Evolutionary conservation across 2,797 vertebrate genomes (phyloP), one percentile per base, ranked within the genome.

Genomic region (Protonibea diacanthus): DNA sequence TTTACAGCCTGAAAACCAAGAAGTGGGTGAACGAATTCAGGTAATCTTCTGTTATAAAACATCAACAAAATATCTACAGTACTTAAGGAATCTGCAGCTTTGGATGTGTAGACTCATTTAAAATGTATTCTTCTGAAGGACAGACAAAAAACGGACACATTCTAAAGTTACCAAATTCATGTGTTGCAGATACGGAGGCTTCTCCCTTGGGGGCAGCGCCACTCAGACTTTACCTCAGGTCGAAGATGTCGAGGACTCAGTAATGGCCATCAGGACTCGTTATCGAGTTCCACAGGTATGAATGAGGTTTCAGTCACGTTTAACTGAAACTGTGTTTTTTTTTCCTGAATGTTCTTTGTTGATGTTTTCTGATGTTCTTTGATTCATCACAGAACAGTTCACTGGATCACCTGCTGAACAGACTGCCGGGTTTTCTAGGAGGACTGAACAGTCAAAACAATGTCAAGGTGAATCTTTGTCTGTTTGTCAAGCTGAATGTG

Each of bases 11-110:
- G 53, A 97, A 95, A 90, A 96, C 92, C 23, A 97, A 98, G 94
- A 97, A 97, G 84, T 97, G 96, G 95, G 96, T 98, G 76, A 96
- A 98, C 1, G 97, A 98, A 85, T 95, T 97, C 92, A 96, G 97
- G 97, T 98, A 84, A 95, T 94, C 13, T 58, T 5, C 15, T 27
- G 27, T 1, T 45, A 7, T 13, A 12, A 55, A 58, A 52, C 10
- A 60, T 47, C 0, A 6, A 2, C 21, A 20, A 74, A 44, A 17
- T 38, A 20, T 58, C 20, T 42, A 8, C 20, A 17, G 13, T 18
- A 13, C 6, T 40, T n/a, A 18, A 2, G 47, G 14, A 29, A 23
- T 13, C 4, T 7, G 14, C 48, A 20, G 5, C 67, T 62, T 69
- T 11, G 56, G 38, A 23, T 2, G 17, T 42, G 18, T 64, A 15